phyloP scores from a whole-genome alignment of 2,113 vertebrate species.

The Microtus pennsylvanicus region DNA sequence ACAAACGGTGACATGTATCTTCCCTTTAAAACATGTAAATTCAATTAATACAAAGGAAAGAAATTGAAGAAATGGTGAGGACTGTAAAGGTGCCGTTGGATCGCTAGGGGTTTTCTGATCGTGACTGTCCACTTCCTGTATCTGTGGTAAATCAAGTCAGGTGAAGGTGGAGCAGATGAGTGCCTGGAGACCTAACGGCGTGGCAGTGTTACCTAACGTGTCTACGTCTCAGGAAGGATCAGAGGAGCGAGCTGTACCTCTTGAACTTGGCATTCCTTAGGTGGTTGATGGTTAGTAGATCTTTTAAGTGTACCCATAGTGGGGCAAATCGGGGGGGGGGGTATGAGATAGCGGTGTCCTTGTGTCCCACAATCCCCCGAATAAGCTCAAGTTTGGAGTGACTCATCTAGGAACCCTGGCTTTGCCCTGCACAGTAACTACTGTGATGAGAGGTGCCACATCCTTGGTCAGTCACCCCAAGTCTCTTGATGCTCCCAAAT shows the following conservation, averaged over 20 bases:
- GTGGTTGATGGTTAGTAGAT: background rate
- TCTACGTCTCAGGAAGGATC: background rate
- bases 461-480: background rate
- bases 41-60: background rate
- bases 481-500: background rate
- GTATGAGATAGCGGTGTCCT: background rate
- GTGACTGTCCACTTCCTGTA: background rate
- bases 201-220: background rate
- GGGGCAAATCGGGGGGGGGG: background rate
- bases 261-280: background rate
- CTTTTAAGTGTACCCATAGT: background rate
- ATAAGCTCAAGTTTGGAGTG: background rate
- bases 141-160: background rate
- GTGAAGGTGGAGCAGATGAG: background rate
- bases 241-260: background rate
- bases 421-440: background rate
- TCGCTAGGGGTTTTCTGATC: background rate
- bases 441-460: background rate
- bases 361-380: background rate
- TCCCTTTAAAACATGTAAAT: background rate
- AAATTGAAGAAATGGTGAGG: background rate
- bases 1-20: background rate
- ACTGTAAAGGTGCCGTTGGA: background rate
- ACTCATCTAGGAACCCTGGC: background rate
- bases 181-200: accelerated